Conservation (phyloP, 2,113 vertebrate species). For the Reinhardtius hippoglossoides region DNA sequence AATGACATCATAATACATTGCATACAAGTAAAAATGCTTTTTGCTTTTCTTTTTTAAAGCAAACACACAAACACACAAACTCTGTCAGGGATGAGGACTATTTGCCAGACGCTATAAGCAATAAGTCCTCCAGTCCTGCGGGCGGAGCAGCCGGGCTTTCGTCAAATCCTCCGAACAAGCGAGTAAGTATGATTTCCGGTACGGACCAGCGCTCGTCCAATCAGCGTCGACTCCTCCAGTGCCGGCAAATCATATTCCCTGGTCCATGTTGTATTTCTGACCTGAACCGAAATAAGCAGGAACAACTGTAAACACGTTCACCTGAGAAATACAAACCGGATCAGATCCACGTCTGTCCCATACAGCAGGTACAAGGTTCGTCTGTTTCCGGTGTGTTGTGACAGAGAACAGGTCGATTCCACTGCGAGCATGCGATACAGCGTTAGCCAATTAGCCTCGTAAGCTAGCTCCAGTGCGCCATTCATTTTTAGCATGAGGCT, state of each 20-base stretch:
- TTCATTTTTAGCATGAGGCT: constrained; percentile 35
- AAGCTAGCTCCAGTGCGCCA: constrained; percentile 32
- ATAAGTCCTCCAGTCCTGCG: constrained; percentile 8
- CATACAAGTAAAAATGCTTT: no score
- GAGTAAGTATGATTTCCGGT: constrained; percentile 28
- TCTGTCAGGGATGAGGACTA: background rate
- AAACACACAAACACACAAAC: background rate
- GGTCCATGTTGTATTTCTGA: constrained; percentile 13
- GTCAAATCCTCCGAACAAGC: background rate
- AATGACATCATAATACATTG: no score
- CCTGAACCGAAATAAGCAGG: background rate
- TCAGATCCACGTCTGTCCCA: background rate
- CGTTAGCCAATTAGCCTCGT: constrained; percentile 39
- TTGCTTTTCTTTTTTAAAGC: no score
- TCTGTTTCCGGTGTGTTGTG: background rate
- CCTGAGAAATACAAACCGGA: background rate
- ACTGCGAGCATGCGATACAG: constrained; percentile 20
- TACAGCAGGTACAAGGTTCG: constrained; percentile 46
- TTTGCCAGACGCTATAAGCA: background rate
- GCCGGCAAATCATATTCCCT: constrained; percentile 41
- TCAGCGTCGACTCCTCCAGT: constrained; percentile 43
- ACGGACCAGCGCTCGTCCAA: constrained; percentile 17
- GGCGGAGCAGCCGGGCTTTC: background rate
- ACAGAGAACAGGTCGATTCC: background rate
- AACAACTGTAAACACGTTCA: background rate